Evolutionary conservation across 2,888 invertebrate species (phyloP).

Genomic region (Hirtodrosophila cameraria): DNA sequence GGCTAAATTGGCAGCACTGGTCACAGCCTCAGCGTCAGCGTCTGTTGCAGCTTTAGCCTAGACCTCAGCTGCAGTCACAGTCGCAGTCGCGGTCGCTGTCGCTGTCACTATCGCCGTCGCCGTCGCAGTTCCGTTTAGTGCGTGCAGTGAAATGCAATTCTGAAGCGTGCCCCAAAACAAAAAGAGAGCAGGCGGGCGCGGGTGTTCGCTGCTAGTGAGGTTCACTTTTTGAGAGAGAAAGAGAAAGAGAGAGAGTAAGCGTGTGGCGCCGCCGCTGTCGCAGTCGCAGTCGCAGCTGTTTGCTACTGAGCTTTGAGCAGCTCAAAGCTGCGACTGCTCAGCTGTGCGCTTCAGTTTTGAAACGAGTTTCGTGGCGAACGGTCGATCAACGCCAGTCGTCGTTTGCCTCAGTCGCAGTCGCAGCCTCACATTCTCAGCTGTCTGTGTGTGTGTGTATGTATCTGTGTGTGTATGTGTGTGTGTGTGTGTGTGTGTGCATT

Average conservation of each 20-base stretch:
- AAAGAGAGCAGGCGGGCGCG: constrained; percentile 14
- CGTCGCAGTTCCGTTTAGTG: constrained; percentile 17
- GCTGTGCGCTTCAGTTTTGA: constrained; percentile 73
- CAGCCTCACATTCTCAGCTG: constrained; percentile 37
- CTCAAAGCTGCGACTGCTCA: constrained; percentile 51
- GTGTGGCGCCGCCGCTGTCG: constrained; percentile 28
- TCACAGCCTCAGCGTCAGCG: constrained; percentile 2
- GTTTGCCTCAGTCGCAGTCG: constrained; percentile 40
- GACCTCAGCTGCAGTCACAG: constrained; percentile 18
- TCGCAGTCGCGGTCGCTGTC: background rate
- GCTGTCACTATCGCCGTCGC: background rate
- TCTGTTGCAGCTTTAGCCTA: constrained; percentile 23
- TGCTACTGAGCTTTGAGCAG: constrained; percentile 53
- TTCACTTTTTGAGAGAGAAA: constrained; percentile 36
- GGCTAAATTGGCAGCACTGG: no score
- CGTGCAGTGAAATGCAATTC: constrained; percentile 54
- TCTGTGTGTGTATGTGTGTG: constrained; percentile 7
- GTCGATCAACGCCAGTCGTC: constrained; percentile 66
- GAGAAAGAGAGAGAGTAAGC: no score
- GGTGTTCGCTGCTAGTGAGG: constrained; percentile 32
- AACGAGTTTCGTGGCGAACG: constrained; percentile 80
- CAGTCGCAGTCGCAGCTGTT: constrained; percentile 21
- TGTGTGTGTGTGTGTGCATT: constrained; percentile 38
- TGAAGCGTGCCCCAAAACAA: constrained; percentile 52
- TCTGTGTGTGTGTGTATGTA: constrained; percentile 9